phyloP scores from a whole-genome alignment of 2,113 vertebrate genomes.

The Petromus typicus region DNA sequence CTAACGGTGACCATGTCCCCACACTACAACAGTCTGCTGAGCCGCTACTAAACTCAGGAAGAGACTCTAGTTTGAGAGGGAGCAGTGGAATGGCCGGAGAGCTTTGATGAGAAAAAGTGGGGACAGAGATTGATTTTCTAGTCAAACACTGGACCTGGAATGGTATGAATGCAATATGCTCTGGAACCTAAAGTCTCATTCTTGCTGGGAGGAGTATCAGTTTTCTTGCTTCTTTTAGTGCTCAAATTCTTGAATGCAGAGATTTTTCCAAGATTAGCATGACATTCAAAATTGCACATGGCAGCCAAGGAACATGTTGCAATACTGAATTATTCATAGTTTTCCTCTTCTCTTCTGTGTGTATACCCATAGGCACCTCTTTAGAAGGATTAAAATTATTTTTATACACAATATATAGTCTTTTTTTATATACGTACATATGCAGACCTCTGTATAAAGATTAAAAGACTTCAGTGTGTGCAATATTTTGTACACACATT shows the following conservation, averaged over 20 bases:
- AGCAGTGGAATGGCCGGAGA: rapidly evolving
- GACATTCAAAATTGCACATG: background rate
- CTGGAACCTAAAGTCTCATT: background rate
- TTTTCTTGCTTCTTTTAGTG: background rate
- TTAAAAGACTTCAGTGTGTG: background rate
- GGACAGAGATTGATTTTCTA: background rate
- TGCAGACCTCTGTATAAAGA: background rate
- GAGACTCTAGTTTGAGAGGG: rapidly evolving
- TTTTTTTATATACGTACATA: background rate
- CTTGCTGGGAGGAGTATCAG: background rate
- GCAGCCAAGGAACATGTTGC: background rate
- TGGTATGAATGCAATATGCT: no score
- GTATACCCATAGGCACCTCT: background rate
- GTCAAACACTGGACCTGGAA: background rate
- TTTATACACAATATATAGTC: background rate
- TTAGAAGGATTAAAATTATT: background rate
- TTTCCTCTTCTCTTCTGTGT: background rate
- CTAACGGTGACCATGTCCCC: no score
- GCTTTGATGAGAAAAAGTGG: background rate
- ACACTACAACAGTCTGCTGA: rapidly evolving
- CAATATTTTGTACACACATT: background rate
- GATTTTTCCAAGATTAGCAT: background rate
- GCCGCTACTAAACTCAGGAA: background rate
- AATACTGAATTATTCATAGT: background rate
- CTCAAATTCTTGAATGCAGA: background rate